Evolutionary conservation across 1,140 invertebrate species (phyloP), one percentile per base, ranked within the genome.

Genomic region (Zaprionus lachaisei): DNA sequence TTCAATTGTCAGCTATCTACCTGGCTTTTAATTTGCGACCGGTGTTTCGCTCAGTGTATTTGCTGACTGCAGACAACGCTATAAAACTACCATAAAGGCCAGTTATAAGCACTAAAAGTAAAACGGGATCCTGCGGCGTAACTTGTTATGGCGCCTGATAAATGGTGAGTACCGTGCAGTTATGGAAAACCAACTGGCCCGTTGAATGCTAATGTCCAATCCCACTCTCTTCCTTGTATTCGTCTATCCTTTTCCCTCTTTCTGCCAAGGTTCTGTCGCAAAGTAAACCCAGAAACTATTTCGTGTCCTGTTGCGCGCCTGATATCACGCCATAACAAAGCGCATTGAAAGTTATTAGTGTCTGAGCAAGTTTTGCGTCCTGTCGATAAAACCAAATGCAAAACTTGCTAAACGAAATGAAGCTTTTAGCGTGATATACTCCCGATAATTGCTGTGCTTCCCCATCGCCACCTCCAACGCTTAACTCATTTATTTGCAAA

Each of bases 91-190:
- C 69, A 72, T 87, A 74, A 80, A 66, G 72, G 55, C 56, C 71
- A 78, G 72, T 78, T 65, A 76, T 81, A 75, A 87, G 74, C 78
- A 79, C 54, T 81, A 79, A 78, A 84, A 89, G 83, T 81, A 81
- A 83, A 81, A 57, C 62, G 51, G 68, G 56, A 49, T 56, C 81
- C 81, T 89, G 84, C 41, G 85, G 84, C 78, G 79, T 71, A 62
- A 81, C 78, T 89, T 90, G 79, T 90, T 90, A 85, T 76, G 76
- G 69, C 55, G 85, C 81, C 72, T 57, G 85, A 87, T 90, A 81
- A 81, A 87, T 86, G 82, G 73, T 37, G 37, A 68, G 62, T 66
- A 64, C 64, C 28, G 37, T 68, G 60, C 64, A 62, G 68, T 78
- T 70, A 68, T 68, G 63, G 64, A 72, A 79, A 72, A 31, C 54